phyloP scores from a whole-genome alignment of 2,113 vertebrate species.

The Tychaedon coryphoeus region DNA sequence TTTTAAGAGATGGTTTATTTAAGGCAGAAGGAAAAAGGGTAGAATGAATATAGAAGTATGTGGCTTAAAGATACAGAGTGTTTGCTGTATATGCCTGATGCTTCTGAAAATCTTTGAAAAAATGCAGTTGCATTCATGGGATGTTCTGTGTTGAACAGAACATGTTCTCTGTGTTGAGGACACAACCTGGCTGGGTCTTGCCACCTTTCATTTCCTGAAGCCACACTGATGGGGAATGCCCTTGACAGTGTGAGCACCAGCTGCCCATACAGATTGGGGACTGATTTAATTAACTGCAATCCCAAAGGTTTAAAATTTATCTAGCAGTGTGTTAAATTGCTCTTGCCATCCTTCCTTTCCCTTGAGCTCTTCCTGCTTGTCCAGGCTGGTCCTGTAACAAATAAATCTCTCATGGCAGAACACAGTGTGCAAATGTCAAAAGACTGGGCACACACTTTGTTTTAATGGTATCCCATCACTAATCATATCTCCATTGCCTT shows the following conservation, averaged over 20 bases:
- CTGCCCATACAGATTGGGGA: neutral
- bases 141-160: neutral
- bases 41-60: neutral
- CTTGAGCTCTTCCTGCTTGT: slow-evolving; percentile 18
- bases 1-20: neutral
- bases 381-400: neutral
- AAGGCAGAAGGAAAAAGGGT: neutral
- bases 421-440: neutral
- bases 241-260: neutral
- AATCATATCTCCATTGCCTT: neutral
- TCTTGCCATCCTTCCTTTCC: neutral
- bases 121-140: neutral
- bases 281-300: neutral
- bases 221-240: neutral
- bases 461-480: neutral
- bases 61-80: neutral
- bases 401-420: neutral
- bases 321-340: neutral
- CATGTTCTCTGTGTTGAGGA: neutral
- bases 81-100: neutral
- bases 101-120: neutral
- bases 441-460: neutral
- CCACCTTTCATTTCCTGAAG: neutral
- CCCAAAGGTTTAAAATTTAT: neutral
- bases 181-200: neutral